Base-by-base conservation (phyloP, 1,140 invertebrate species). In the Rhynchophorus ferrugineus region DNA sequence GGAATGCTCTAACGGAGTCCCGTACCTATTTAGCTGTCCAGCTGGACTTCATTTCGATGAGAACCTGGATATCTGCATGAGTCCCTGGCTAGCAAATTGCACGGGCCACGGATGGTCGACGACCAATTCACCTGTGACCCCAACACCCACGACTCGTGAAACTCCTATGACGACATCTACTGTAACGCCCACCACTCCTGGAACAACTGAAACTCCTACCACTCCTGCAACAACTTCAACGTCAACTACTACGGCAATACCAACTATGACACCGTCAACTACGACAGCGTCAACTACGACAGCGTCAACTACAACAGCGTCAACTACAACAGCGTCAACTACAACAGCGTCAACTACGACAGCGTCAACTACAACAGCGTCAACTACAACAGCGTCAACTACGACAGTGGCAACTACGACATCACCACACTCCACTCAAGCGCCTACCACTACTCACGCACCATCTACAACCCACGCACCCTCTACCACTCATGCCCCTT, bases 41-140 rank as follows among this genome's bases (percentile, higher is more conserved):
- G 21, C 33, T 39, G 43, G 43, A 14, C 35, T 56, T 20, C 8
- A 56, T 17, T 56, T 56, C 35, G 52, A 46, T 45, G 41, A 48
- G 1, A 20, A 6, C 16, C 34, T 56, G 20, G 43, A 56, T 17
- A 41, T 52, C 7, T 56, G 54, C 22, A 49, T 44, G 24, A 44
- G 21, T 18, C 54, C 54, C 2, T 13, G 14, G n/a, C 17, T 14
- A 19, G 46, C 34, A 18, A 33, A 33, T 37, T 48, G 46, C 20
- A 19, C 34, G 11, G 36, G 46, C 5, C 35, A 37, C 9, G 35
- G 35, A 8, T 37, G 35, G 35, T 37, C 35, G 3, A 37, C 35
- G 9, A 37, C 35, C n/a, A n/a, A n/a, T n/a, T n/a, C n/a, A n/a
- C n/a, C n/a, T n/a, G n/a, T n/a, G n/a, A n/a, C n/a, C n/a, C n/a